Conservation (phyloP, 2,888 invertebrate genomes). For the Parascotia fuliginaria region DNA sequence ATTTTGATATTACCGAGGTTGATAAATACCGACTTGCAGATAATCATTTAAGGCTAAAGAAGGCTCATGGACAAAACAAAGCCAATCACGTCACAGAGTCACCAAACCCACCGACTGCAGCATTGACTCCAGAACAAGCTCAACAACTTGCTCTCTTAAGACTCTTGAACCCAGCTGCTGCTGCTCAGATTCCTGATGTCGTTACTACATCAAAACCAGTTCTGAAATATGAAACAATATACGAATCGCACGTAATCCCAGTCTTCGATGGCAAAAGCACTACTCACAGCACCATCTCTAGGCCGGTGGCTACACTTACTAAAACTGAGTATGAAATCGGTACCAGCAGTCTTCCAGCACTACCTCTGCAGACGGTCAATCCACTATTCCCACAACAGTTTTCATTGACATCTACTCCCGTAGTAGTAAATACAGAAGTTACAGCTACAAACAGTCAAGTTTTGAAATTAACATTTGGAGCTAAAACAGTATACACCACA, state of each 20-base stretch:
- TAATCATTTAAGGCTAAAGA: constrained; percentile 80
- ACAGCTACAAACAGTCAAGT: constrained; percentile 93
- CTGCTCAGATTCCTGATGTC: constrained; percentile 88
- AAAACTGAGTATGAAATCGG: constrained; percentile 92
- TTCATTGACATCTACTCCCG: constrained; percentile 91
- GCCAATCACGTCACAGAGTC: constrained; percentile 81
- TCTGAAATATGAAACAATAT: constrained; percentile 91
- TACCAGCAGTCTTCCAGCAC: constrained; percentile 88
- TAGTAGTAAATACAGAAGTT: constrained; percentile 92
- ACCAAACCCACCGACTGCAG: constrained; percentile 78
- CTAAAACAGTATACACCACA: constrained; percentile 95
- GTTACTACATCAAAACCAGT: constrained; percentile 93
- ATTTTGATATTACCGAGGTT: constrained; percentile 89
- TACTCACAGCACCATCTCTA: constrained; percentile 91
- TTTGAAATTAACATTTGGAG: constrained; percentile 95
- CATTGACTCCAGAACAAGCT: constrained; percentile 89
- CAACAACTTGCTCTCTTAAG: constrained; percentile 91
- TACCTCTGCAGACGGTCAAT: constrained; percentile 86
- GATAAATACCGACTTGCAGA: constrained; percentile 87
- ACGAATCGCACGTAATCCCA: constrained; percentile 93
- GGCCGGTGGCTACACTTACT: constrained; percentile 91
- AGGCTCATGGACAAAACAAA: constrained; percentile 79
- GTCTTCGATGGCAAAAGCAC: constrained; percentile 91
- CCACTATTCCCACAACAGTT: constrained; percentile 88
- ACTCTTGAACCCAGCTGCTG: constrained; percentile 89